Evolutionary conservation across 2,797 vertebrate genomes (phyloP).

Genomic region (Platalea minor): DNA sequence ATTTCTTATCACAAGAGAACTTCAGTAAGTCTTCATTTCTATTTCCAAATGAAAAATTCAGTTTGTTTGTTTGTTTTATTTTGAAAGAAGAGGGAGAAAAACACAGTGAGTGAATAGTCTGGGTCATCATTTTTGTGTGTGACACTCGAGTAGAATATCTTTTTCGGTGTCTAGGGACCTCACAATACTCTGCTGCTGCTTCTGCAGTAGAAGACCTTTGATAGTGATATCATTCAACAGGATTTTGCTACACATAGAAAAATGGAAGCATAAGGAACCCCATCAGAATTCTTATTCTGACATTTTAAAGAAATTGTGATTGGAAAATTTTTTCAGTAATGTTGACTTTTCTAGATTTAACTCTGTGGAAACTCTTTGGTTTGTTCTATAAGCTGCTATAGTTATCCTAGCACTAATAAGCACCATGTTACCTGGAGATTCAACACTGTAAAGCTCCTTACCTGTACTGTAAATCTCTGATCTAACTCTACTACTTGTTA

Average conservation of each 20-base stretch:
- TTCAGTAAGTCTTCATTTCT: neutral
- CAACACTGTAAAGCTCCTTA: neutral
- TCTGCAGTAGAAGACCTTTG: neutral
- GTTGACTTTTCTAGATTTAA: neutral
- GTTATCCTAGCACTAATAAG: neutral
- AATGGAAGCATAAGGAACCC: neutral
- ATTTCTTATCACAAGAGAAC: neutral
- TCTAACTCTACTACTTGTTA: neutral
- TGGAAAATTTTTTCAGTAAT: neutral
- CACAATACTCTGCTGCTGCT: neutral
- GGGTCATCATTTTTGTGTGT: neutral
- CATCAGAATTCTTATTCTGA: neutral
- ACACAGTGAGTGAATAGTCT: neutral
- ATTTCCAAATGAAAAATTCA: neutral
- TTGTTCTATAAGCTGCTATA: neutral
- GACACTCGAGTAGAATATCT: neutral
- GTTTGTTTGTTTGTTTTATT: neutral
- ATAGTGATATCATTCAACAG: neutral
- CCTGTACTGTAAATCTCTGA: neutral
- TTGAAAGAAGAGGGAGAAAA: neutral
- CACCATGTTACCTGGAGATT: neutral
- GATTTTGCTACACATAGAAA: neutral
- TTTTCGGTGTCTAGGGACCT: neutral
- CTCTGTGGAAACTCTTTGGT: neutral
- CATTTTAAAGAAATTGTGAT: neutral